phyloP scores from a whole-genome alignment of 2,113 vertebrate genomes.

The Geothlypis trichas region DNA sequence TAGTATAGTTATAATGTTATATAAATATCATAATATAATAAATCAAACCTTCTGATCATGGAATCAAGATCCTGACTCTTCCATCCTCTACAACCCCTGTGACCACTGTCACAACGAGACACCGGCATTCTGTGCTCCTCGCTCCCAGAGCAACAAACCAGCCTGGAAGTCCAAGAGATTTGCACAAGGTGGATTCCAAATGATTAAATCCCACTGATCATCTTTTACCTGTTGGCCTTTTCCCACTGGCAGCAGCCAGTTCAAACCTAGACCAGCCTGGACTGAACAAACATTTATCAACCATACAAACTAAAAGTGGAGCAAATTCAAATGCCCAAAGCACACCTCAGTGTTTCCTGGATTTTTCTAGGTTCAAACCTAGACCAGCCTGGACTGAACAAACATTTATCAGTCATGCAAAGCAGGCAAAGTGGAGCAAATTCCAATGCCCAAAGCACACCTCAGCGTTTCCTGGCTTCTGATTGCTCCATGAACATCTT shows the following conservation, averaged over 20 bases:
- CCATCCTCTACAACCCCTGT: too few relatives aligned
- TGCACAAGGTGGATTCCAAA: neutral
- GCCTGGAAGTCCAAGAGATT: neutral
- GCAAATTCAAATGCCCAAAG: too few relatives aligned
- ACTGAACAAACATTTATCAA: neutral
- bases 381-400: too few relatives aligned
- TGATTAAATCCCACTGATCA: neutral
- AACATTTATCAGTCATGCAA: too few relatives aligned
- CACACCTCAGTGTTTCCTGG: too few relatives aligned
- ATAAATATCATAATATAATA: too few relatives aligned
- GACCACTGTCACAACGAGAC: too few relatives aligned
- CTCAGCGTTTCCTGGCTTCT: neutral
- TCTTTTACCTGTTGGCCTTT: neutral
- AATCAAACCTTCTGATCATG: too few relatives aligned
- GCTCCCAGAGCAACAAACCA: neutral
- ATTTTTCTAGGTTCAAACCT: too few relatives aligned
- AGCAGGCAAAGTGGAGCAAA: neutral
- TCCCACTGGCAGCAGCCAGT: neutral
- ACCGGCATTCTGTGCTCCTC: neutral
- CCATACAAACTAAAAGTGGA: fast-evolving
- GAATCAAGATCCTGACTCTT: too few relatives aligned
- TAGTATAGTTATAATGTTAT: too few relatives aligned
- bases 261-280: neutral
- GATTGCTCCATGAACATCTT: neutral
- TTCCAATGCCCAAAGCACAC: neutral